A percentile compares a stretch with the other conserved stretches of the same genome.
phyloP scores from a whole-genome alignment of 2,797 vertebrate genomes.

The Sebastes vulpes region DNA sequence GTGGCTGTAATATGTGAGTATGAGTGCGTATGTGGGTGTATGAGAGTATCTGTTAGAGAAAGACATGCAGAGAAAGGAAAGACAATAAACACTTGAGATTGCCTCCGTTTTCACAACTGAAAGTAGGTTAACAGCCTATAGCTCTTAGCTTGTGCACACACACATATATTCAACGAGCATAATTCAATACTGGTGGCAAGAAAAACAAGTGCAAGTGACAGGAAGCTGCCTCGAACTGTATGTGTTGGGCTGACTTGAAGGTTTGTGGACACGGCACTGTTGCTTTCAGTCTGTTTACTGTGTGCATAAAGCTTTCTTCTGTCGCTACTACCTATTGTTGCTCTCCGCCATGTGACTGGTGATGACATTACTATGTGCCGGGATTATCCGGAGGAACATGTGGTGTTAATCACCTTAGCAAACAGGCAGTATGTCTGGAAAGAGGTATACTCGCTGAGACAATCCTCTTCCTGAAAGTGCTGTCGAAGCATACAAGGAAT shows the following conservation, averaged over 20 bases:
- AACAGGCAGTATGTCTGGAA: constrained; percentile 55
- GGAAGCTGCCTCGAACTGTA: not conserved
- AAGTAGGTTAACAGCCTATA: constrained; percentile 19
- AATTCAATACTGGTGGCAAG: not conserved
- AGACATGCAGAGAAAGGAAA: not conserved
- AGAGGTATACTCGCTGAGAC: constrained; percentile 46
- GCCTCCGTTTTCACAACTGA: constrained; percentile 6
- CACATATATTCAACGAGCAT: not conserved
- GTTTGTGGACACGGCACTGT: not conserved
- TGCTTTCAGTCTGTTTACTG: not conserved
- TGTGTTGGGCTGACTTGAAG: not conserved
- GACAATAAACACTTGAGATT: constrained; percentile 5
- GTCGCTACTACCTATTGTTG: not conserved
- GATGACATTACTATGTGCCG: constrained; percentile 30
- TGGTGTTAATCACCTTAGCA: constrained; percentile 75
- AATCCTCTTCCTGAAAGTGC: constrained; percentile 54
- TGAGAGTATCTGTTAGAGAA: constrained; percentile 3
- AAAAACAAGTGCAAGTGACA: not conserved
- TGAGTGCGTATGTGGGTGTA: constrained; percentile 41
- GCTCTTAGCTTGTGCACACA: not conserved
- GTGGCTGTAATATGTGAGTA: constrained; percentile 43
- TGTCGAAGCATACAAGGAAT: constrained; percentile 68
- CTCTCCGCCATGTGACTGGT: constrained; percentile 10
- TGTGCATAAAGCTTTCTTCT: not conserved
- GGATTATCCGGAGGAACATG: constrained; percentile 61